A percentile compares a stretch with the other conserved stretches of the same genome.
phyloP scores from a whole-genome alignment of 2,888 invertebrate genomes.

The Scaeva pyrastri region DNA sequence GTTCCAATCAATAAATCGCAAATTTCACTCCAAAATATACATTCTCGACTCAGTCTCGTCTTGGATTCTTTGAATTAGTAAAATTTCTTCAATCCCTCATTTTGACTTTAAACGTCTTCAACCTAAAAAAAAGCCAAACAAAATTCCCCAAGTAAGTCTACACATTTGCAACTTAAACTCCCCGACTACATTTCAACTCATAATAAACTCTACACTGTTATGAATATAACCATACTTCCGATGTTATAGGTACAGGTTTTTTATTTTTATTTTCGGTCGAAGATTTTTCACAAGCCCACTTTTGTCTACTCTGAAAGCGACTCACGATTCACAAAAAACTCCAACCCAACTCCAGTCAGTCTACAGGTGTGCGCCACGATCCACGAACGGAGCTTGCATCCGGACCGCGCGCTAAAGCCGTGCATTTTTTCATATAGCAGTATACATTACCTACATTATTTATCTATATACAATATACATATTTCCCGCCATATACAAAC shows the following conservation, averaged over 20 bases:
- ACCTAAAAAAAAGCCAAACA: too few relatives aligned
- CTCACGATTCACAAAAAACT: conserved; percentile 11
- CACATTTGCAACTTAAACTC: background rate
- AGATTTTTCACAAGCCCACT: conserved; percentile 45
- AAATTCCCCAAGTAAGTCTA: too few relatives aligned
- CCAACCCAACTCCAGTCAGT: conserved; percentile 36
- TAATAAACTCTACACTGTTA: conserved; percentile 15
- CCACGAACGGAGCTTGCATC: conserved; percentile 23
- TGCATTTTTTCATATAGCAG: too few relatives aligned
- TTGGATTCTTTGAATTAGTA: too few relatives aligned
- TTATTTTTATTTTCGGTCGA: conserved; percentile 56
- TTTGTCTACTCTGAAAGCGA: background rate
- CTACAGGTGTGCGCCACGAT: conserved; percentile 37
- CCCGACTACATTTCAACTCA: background rate
- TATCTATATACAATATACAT: background rate
- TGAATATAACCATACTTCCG: conserved; percentile 13
- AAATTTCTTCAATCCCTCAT: too few relatives aligned
- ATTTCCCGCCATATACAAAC: conserved; percentile 8
- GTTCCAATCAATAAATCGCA: too few relatives aligned
- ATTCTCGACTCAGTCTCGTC: too few relatives aligned
- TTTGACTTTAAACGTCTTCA: too few relatives aligned
- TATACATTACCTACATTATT: too few relatives aligned
- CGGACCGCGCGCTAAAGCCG: background rate
- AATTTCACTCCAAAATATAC: too few relatives aligned
- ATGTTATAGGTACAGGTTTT: conserved; percentile 44